These are phyloP conservation scores for Scaptomyza flava DNA, from an alignment of 2,888 invertebrate genomes.

Conservation along the genomic window DNA sequence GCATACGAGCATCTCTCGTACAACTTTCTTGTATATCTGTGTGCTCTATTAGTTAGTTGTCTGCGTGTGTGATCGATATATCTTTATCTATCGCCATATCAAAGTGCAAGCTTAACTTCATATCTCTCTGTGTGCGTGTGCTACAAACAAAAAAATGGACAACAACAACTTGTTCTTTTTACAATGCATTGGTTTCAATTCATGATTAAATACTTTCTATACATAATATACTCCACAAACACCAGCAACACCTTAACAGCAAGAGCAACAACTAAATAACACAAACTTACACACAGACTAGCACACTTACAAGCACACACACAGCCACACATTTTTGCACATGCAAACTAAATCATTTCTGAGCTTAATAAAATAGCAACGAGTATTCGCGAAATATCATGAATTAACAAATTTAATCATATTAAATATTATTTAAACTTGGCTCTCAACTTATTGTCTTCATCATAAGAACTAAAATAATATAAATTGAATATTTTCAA, in stretches of 20 bases:
- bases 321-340: slow-evolving; percentile 38
- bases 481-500: neutral
- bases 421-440: neutral
- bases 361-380: slow-evolving; percentile 20
- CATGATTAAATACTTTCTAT: slow-evolving; percentile 22
- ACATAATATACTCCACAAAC: slow-evolving; percentile 15
- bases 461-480: neutral
- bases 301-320: slow-evolving; percentile 16
- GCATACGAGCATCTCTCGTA: slow-evolving; percentile 37
- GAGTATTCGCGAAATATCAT: slow-evolving; percentile 8
- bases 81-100: slow-evolving; percentile 23
- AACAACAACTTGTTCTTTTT: slow-evolving; percentile 30
- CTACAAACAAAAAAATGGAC: slow-evolving; percentile 18
- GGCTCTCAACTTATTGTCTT: neutral
- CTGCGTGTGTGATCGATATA: slow-evolving; percentile 40
- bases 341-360: slow-evolving; percentile 33
- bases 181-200: slow-evolving; percentile 17
- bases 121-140: slow-evolving; percentile 71
- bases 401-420: neutral
- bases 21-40: slow-evolving; percentile 22
- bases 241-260: slow-evolving; percentile 23
- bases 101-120: slow-evolving; percentile 33
- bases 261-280: slow-evolving; percentile 19
- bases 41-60: slow-evolving; percentile 65
- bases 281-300: slow-evolving; percentile 6